Base-by-base conservation (phyloP, 2,888 invertebrate species). In the Lepetodrilus schrolli region DNA sequence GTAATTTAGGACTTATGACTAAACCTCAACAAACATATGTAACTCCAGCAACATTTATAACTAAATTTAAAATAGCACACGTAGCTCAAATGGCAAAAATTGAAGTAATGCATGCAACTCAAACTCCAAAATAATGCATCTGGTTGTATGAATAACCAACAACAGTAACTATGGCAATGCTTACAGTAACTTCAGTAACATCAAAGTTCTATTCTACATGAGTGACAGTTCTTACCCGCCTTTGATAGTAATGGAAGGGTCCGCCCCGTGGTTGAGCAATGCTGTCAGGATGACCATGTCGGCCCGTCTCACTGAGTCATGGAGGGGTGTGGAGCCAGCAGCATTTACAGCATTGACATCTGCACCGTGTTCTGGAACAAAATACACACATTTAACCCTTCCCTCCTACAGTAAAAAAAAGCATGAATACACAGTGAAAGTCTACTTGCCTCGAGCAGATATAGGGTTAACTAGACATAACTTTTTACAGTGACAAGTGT, bases 291-390 rank as follows among this genome's bases (percentile, higher is more conserved):
- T 92, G 10, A 90, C 90, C 70, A 90, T 85, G 84, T 93, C 92
- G 0, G 92, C 93, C 73, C 93, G 91, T 78, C 90, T 91, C 1
- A 93, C 92, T 47, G 93, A 93, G 85, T 94, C 93, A 81, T 93
- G 93, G 48, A 94, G 86, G 1, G 94, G 93, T 1, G 93, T 93
- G 26, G 92, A 92, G 3, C 93, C 93, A 80, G 92, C 92, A 7
- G 91, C 90, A 88, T 93, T 94, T 77, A 92, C 90, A 37, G 91
- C 89, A 88, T 93, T 93, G 13, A 93, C 92, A 82, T 92, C 90
- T 1, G 93, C 93, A 70, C 93, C 93, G 78, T 92, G 91, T 51
- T 92, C 93, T 85, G 85, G 17, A 58, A 58, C 1, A 50, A 50
- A 50, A 50, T 10, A 21, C 10, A 7, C 38, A 38, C 5, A 38